Evolutionary conservation across 1,140 invertebrate genomes (phyloP).

Genomic region (Phymorhynchus buccinoides): DNA sequence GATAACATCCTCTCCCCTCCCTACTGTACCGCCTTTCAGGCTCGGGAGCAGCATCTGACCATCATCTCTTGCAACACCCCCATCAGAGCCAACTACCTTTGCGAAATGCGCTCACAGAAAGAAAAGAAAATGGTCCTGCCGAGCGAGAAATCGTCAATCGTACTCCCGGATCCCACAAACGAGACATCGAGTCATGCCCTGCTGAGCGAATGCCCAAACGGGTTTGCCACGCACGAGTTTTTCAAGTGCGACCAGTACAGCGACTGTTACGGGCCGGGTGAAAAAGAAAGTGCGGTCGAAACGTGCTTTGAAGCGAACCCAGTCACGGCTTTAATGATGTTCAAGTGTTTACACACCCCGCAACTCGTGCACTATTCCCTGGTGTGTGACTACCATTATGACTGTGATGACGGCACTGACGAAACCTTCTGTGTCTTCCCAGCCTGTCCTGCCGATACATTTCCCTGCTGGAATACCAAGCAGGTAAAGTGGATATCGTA

Average conservation of each 20-base stretch:
- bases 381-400: not conserved
- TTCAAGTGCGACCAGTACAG: not conserved
- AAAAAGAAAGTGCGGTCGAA: too few relatives aligned
- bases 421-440: not conserved
- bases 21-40: not conserved
- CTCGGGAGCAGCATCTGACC: not conserved
- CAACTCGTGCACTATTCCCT: constrained; percentile 1
- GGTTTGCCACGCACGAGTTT: not conserved
- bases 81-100: not conserved
- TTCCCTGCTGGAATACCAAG: not conserved
- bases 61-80: not conserved
- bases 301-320: not conserved
- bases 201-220: not conserved
- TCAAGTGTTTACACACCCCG: not conserved
- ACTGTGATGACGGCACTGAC: not conserved
- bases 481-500: too few relatives aligned
- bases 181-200: not conserved
- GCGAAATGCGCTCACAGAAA: not conserved
- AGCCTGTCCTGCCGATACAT: not conserved
- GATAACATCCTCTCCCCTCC: not conserved
- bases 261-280: not conserved
- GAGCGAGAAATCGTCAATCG: too few relatives aligned
- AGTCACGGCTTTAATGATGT: not conserved
- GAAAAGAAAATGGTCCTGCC: too few relatives aligned
- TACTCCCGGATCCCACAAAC: too few relatives aligned